A percentile compares a stretch with the other conserved stretches of the same genome.
These are phyloP conservation scores for Clarias fuscus DNA, from an alignment of 2,797 vertebrate species.

Conservation along the genomic window DNA sequence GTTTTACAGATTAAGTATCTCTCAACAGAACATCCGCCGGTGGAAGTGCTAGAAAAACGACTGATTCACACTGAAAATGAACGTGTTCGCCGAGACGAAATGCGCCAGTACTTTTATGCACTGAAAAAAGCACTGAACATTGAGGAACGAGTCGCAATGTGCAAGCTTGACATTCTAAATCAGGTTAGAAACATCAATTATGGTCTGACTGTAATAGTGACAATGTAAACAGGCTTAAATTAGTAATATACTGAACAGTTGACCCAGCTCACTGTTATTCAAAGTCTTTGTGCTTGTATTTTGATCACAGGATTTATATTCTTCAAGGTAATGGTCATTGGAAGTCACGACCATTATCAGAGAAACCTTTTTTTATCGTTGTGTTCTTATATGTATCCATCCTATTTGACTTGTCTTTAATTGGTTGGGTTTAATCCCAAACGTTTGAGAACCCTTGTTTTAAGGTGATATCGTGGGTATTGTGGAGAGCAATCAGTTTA, in stretches of 20 bases:
- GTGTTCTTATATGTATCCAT: neutral
- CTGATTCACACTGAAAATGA: constrained; percentile 24
- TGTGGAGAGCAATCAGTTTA: neutral
- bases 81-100: neutral
- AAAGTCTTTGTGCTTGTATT: neutral
- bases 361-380: neutral
- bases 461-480: neutral
- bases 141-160: constrained; percentile 12
- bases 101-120: constrained; percentile 5
- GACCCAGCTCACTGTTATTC: neutral
- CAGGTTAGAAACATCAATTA: constrained; percentile 39
- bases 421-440: neutral
- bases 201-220: neutral
- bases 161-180: constrained; percentile 38
- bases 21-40: neutral
- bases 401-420: neutral
- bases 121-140: constrained; percentile 38
- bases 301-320: neutral
- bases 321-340: neutral
- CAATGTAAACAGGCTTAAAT: neutral
- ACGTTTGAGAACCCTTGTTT: neutral
- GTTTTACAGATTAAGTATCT: constrained; percentile 7
- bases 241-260: neutral
- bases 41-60: neutral
- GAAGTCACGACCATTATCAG: neutral